Evolutionary conservation across 2,888 invertebrate species (phyloP).

Genomic region (Nephrocerus scutellatus): DNA sequence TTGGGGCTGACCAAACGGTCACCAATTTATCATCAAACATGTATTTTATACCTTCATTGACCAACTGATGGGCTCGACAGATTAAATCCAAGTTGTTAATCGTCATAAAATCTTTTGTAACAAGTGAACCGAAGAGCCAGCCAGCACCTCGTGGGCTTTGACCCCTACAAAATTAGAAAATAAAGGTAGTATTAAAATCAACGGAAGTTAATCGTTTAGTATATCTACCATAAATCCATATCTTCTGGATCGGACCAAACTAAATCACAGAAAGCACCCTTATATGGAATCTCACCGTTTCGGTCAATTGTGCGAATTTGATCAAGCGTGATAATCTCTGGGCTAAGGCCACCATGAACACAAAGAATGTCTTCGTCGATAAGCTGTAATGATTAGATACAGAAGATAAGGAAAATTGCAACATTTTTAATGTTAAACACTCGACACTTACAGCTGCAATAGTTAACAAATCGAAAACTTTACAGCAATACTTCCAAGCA

Average conservation of each 20-base stretch:
- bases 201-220: not conserved
- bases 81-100: conserved; percentile 89
- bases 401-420: not conserved
- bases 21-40: conserved; percentile 96
- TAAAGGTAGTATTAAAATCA: not conserved
- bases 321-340: conserved; percentile 92
- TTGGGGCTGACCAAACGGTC: conserved; percentile 99
- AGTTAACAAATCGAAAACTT: conserved; percentile 94
- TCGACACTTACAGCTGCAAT: conserved; percentile 73
- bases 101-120: conserved; percentile 90
- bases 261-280: conserved; percentile 97
- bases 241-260: conserved; percentile 99
- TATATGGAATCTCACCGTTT: conserved; percentile 96
- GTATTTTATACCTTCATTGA: conserved; percentile 97
- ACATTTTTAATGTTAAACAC: not conserved
- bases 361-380: conserved; percentile 96
- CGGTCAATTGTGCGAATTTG: conserved; percentile 93
- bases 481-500: conserved; percentile 98
- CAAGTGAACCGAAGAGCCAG: conserved; percentile 92
- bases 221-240: conserved; percentile 74
- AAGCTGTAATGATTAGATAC: conserved; percentile 45
- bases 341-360: conserved; percentile 96
- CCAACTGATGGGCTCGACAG: conserved; percentile 97
- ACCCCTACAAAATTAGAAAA: conserved; percentile 51
- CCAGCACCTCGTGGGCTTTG: conserved; percentile 95